Evolutionary conservation across 2,113 vertebrate genomes (phyloP).

Genomic region (Coracopsis vasa): DNA sequence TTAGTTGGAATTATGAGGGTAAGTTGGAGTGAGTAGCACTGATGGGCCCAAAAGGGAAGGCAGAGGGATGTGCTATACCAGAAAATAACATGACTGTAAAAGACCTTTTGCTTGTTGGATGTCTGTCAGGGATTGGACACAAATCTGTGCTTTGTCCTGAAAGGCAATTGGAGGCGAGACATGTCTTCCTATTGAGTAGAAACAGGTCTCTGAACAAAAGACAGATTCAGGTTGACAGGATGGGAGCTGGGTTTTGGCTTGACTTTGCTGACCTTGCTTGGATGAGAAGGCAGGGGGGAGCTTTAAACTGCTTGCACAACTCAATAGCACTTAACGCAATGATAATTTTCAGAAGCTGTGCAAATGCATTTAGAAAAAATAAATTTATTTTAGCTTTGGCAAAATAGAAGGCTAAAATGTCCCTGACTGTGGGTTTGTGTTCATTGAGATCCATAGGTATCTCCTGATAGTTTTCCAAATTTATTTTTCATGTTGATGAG

Average conservation of each 20-base stretch:
- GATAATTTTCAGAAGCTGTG: not conserved
- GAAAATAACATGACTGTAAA: not conserved
- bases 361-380: not conserved
- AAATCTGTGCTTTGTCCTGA: not conserved
- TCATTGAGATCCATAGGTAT: not conserved
- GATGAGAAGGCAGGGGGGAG: not conserved
- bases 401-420: not conserved
- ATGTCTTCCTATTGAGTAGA: not conserved
- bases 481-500: not conserved
- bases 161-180: not conserved
- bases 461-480: not conserved
- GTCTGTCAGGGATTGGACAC: not conserved
- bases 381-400: not conserved
- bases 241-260: not conserved
- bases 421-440: not conserved
- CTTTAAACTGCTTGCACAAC: fast-evolving
- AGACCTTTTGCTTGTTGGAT: not conserved
- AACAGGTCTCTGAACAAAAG: not conserved
- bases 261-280: not conserved
- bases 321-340: fast-evolving
- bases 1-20: not conserved
- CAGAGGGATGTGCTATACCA: not conserved
- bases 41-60: not conserved
- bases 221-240: not conserved
- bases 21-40: not conserved